Conservation (phyloP, 2,797 vertebrate species). For the Microchirus variegatus region DNA sequence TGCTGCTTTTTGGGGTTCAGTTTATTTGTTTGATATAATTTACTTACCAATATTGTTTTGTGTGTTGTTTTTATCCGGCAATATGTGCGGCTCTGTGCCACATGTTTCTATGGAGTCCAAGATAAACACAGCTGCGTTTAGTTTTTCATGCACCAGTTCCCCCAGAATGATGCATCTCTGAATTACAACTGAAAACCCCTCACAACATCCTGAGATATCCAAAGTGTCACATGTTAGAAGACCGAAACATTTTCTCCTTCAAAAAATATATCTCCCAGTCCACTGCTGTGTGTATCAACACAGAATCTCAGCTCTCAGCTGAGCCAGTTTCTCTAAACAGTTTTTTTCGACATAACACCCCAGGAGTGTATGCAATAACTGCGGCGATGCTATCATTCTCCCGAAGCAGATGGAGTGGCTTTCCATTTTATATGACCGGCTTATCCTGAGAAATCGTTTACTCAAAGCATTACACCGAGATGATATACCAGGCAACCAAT, state of each 20-base stretch:
- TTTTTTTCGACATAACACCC: conserved; percentile 30
- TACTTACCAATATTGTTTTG: too few relatives aligned
- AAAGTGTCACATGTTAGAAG: conserved; percentile 1
- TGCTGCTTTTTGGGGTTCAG: too few relatives aligned
- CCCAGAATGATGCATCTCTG: neutral
- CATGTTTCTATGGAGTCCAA: too few relatives aligned
- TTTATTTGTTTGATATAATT: too few relatives aligned
- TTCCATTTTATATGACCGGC: conserved; percentile 47
- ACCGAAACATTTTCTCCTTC: neutral
- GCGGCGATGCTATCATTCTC: conserved; percentile 51
- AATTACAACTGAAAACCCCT: neutral
- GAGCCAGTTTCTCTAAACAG: conserved; percentile 29
- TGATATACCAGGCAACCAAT: conserved; percentile 45
- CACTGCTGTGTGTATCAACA: conserved; percentile 19
- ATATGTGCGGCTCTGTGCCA: too few relatives aligned
- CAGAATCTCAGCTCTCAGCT: conserved; percentile 33
- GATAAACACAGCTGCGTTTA: neutral
- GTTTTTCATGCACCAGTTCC: neutral
- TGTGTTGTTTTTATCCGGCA: too few relatives aligned
- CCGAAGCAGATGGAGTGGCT: conserved; percentile 50
- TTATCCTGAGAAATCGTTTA: conserved; percentile 59
- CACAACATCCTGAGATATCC: neutral
- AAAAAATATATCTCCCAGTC: conserved; percentile 1
- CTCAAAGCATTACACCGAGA: conserved; percentile 52
- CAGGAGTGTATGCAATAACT: conserved; percentile 34